phyloP scores from a whole-genome alignment of 2,888 invertebrate species.

The Rhingia campestris region DNA sequence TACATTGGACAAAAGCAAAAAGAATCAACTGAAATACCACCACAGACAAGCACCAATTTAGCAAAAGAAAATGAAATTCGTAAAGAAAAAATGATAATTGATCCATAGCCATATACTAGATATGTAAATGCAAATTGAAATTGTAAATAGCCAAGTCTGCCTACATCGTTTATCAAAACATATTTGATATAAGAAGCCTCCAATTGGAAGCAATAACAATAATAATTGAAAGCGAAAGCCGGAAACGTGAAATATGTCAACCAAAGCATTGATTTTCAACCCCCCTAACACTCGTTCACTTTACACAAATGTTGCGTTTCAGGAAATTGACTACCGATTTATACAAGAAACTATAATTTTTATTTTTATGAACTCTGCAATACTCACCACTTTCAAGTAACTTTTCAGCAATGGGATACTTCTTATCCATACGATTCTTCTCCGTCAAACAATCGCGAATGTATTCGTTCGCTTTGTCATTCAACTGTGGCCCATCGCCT shows the following conservation, averaged over 20 bases:
- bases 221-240: constrained; percentile 1
- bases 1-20: constrained; percentile 19
- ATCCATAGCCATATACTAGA: constrained; percentile 16
- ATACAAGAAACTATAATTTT: neutral
- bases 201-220: neutral
- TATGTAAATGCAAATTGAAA: neutral
- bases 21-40: constrained; percentile 52
- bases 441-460: constrained; percentile 89
- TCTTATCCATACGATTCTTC: constrained; percentile 87
- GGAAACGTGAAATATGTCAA: constrained; percentile 57
- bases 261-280: constrained; percentile 68
- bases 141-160: neutral
- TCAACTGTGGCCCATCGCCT: constrained; percentile 82
- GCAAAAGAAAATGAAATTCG: constrained; percentile 35
- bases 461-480: constrained; percentile 90
- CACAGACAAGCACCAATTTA: constrained; percentile 33
- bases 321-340: constrained; percentile 27
- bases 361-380: no score
- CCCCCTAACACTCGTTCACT: constrained; percentile 7
- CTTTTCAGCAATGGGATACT: constrained; percentile 88
- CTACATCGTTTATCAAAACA: neutral
- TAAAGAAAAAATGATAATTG: constrained; percentile 26
- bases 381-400: constrained; percentile 89
- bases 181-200: no score
- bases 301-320: constrained; percentile 31